Percentiles rank a stretch among this genome's conserved stretches.
These are phyloP conservation scores for Notoglanidium macrostoma DNA, from an alignment of 2,797 vertebrate species.

Conservation along the genomic window DNA sequence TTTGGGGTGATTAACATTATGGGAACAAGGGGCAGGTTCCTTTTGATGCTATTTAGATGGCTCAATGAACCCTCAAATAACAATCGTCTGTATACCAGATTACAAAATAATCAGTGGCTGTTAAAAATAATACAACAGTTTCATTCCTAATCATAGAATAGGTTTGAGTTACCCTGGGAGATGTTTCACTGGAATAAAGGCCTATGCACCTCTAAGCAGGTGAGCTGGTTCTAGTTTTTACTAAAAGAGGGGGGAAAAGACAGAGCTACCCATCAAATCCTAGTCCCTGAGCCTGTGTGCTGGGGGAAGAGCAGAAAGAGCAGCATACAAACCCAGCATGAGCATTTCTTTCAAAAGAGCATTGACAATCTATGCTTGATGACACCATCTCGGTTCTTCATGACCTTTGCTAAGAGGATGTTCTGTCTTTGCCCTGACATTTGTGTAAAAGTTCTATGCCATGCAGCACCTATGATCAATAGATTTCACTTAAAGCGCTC, in stretches of 20 bases:
- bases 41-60: background rate
- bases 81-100: constrained; percentile 6
- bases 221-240: constrained; percentile 9
- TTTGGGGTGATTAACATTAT: constrained; percentile 31
- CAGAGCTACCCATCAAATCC: background rate
- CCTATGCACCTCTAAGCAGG: background rate
- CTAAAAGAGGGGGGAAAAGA: background rate
- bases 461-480: constrained; percentile 68
- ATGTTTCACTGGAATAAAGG: background rate
- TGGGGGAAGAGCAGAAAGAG: constrained; percentile 2
- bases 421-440: constrained; percentile 31
- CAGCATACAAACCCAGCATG: background rate
- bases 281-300: background rate
- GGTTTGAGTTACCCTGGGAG: background rate
- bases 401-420: constrained; percentile 39
- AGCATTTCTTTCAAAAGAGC: constrained; percentile 16
- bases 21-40: background rate
- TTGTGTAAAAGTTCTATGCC: constrained; percentile 57
- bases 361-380: constrained; percentile 51
- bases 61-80: constrained; percentile 14
- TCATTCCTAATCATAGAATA: constrained; percentile 6
- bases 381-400: constrained; percentile 24
- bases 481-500: constrained; percentile 72
- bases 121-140: constrained; percentile 25
- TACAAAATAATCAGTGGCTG: constrained; percentile 5